A percentile compares a stretch with the other conserved stretches of the same genome.
These are phyloP conservation scores for Xyrauchen texanus DNA, from an alignment of 2,113 vertebrate species.

Conservation along the genomic window DNA sequence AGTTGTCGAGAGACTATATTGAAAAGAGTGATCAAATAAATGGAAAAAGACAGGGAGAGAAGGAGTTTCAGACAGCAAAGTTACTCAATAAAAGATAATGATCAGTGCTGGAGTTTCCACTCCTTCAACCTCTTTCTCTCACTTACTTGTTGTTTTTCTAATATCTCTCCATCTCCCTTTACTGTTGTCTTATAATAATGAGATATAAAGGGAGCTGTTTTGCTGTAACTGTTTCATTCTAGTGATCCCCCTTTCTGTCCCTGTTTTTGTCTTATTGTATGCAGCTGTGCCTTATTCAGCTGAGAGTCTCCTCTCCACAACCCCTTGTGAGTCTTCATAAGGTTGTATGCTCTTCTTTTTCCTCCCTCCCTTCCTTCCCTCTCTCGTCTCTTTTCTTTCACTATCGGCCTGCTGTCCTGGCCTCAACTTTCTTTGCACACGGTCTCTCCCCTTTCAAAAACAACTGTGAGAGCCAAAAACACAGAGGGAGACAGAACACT, in stretches of 20 bases:
- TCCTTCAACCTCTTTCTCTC: too few relatives aligned
- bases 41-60: too few relatives aligned
- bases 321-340: constrained; percentile 15
- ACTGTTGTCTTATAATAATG: too few relatives aligned
- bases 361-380: constrained; percentile 34
- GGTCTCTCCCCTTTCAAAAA: constrained; percentile 63
- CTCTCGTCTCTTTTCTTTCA: constrained; percentile 41
- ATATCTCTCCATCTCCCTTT: too few relatives aligned
- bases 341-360: constrained; percentile 20
- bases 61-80: too few relatives aligned
- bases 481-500: constrained; percentile 54
- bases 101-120: too few relatives aligned
- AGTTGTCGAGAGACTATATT: too few relatives aligned
- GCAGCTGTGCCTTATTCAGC: constrained; percentile 31
- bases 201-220: too few relatives aligned
- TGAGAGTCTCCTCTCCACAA: not conserved
- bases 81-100: too few relatives aligned
- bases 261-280: not conserved
- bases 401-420: constrained; percentile 37
- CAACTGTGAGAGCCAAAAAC: constrained; percentile 60
- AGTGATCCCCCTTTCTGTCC: not conserved
- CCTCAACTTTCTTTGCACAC: constrained; percentile 59
- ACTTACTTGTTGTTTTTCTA: too few relatives aligned
- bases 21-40: too few relatives aligned
- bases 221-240: not conserved